Conservation (phyloP, 2,888 invertebrate species). For the Cantharis nigra region DNA sequence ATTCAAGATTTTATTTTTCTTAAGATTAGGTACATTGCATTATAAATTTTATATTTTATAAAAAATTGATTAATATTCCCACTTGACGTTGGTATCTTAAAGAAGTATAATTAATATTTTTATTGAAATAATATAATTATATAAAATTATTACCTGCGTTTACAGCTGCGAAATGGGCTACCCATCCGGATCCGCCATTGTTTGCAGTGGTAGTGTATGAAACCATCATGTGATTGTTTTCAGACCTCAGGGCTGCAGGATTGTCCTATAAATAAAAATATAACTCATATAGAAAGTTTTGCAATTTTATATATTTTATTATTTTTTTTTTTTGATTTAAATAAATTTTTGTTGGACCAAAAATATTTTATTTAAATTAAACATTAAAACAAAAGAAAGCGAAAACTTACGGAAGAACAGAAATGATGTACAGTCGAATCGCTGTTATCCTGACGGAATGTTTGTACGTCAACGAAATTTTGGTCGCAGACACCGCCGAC, state of each 20-base stretch:
- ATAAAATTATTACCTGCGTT: conserved; percentile 19
- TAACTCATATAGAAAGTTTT: no score
- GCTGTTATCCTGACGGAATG: conserved; percentile 38
- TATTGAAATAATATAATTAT: not conserved
- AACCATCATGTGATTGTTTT: conserved; percentile 61
- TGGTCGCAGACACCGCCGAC: conserved; percentile 63
- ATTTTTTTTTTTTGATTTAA: no score
- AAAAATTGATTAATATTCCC: not conserved
- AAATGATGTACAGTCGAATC: conserved; percentile 38
- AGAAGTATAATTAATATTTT: not conserved
- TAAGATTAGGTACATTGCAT: not conserved
- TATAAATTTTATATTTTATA: not conserved
- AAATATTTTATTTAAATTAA: no score
- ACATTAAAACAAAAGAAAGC: no score
- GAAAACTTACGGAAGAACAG: conserved; percentile 56
- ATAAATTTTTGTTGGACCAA: no score
- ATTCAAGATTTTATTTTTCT: not conserved
- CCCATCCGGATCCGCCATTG: conserved; percentile 76
- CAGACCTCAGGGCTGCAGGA: conserved; percentile 22
- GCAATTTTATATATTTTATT: no score
- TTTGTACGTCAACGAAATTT: conserved; percentile 66
- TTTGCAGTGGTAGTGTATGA: conserved; percentile 68
- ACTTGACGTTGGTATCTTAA: not conserved
- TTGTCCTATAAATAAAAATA: conserved; percentile 9
- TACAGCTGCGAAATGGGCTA: conserved; percentile 52